phyloP scores from a whole-genome alignment of 2,797 vertebrate species.

The Melopsittacus undulatus region DNA sequence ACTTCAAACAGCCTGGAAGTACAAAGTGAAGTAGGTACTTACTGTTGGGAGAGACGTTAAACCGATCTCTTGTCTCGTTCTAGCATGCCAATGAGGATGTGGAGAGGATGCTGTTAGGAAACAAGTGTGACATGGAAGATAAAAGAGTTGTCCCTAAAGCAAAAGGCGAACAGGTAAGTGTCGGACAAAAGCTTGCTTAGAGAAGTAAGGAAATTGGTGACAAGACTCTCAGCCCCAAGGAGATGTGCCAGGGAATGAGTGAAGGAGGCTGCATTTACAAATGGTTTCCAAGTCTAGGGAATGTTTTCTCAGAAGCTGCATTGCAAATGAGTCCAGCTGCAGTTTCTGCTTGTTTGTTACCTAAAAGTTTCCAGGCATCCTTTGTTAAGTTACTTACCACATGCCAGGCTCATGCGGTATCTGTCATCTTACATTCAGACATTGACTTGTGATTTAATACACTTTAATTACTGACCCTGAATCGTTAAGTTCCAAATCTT shows the following conservation, averaged over 20 bases:
- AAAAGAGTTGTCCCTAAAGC: conserved; percentile 96
- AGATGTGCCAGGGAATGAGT: background rate
- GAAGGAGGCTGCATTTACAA: background rate
- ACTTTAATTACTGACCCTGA: background rate
- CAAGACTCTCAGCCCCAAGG: fast-evolving
- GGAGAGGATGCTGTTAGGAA: conserved; percentile 99
- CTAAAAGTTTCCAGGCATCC: background rate
- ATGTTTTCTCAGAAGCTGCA: background rate
- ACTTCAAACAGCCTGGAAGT: background rate
- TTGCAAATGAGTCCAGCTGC: background rate
- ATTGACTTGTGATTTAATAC: background rate
- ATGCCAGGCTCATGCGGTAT: background rate
- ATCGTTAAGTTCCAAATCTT: background rate
- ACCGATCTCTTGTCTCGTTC: background rate
- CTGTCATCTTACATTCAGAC: background rate
- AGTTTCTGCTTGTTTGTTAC: background rate
- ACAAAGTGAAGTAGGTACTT: fast-evolving
- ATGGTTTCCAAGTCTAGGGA: background rate
- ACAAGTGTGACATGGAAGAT: conserved; percentile 99
- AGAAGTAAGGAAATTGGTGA: fast-evolving
- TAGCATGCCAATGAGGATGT: conserved; percentile 99
- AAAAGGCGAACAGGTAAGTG: conserved; percentile 96
- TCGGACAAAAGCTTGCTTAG: background rate
- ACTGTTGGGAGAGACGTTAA: background rate
- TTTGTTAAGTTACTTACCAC: background rate